A percentile compares a stretch with the other conserved stretches of the same genome.
phyloP scores from a whole-genome alignment of 92 coral and sea anemone genomes.

The Actinernus sp. region DNA sequence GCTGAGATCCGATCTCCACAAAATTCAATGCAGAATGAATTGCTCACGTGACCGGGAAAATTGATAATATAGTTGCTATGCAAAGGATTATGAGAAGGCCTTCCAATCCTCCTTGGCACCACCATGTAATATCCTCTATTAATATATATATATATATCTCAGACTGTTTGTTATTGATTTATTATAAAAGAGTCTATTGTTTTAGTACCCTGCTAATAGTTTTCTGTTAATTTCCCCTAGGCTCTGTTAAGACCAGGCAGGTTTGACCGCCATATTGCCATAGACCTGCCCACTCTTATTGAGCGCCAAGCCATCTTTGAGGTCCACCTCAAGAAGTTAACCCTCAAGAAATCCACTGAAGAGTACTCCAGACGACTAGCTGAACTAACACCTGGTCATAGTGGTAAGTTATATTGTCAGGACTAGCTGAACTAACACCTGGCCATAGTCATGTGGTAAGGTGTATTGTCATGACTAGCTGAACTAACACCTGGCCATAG shows the following conservation, averaged over 20 bases:
- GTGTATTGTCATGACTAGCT: background rate
- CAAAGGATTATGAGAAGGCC: too few species aligned
- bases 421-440: background rate
- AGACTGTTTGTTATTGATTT: too few species aligned
- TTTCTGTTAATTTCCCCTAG: slow-evolving; percentile 46
- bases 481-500: background rate
- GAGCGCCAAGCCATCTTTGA: slow-evolving; percentile 90
- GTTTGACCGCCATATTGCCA: slow-evolving; percentile 95
- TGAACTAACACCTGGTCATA: slow-evolving; percentile 93
- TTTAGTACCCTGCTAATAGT: too few species aligned
- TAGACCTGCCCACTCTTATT: slow-evolving; percentile 88
- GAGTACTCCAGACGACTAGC: slow-evolving; percentile 85
- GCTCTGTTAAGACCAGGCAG: slow-evolving; percentile 96
- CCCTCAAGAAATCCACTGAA: slow-evolving; percentile 70
- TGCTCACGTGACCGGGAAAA: too few species aligned
- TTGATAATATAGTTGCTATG: too few species aligned
- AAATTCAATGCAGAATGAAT: too few species aligned
- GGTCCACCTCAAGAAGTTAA: slow-evolving; percentile 89
- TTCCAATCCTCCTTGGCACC: too few species aligned
- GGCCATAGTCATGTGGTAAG: slow-evolving; percentile 8
- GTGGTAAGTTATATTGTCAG: slow-evolving; percentile 56
- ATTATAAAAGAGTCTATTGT: too few species aligned
- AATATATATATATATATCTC: too few species aligned
- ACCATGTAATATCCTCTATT: too few species aligned
- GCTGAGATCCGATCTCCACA: too few species aligned